Conservation (phyloP, 2,888 invertebrate species). For the Silvanus unidentatus region DNA sequence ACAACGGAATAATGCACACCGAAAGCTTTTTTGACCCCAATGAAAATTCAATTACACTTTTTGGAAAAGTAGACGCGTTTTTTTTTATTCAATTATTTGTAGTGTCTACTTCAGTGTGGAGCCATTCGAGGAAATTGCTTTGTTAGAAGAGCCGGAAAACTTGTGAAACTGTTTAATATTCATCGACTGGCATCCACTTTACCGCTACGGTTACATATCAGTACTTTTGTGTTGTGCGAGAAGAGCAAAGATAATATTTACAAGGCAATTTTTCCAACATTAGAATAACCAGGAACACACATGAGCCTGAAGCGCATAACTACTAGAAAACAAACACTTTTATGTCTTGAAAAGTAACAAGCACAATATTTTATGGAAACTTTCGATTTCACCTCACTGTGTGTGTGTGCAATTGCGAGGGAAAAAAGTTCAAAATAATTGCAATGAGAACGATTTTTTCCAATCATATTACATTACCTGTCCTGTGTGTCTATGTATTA, state of each 20-base stretch:
- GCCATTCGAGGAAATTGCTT: no score
- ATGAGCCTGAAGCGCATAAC: slow-evolving; percentile 1
- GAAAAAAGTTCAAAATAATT: neutral
- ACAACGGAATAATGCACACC: no score
- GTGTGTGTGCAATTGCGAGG: neutral
- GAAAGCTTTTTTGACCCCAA: no score
- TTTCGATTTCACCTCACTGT: slow-evolving; percentile 3
- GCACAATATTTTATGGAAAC: neutral
- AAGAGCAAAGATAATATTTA: slow-evolving; percentile 16
- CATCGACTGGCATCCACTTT: slow-evolving; percentile 8
- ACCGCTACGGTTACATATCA: slow-evolving; percentile 5
- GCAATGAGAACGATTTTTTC: neutral
- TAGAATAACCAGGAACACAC: neutral
- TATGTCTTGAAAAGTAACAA: slow-evolving; percentile 1
- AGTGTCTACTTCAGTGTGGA: no score
- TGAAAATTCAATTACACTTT: no score
- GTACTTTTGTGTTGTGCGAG: slow-evolving; percentile 1
- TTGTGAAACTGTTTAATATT: slow-evolving; percentile 7
- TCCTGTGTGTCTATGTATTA: neutral
- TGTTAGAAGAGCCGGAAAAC: neutral
- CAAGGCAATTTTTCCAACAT: neutral
- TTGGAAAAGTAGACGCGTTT: neutral
- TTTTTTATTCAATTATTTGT: neutral
- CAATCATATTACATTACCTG: neutral
- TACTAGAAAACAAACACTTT: slow-evolving; percentile 1